Percentiles rank a stretch among this genome's conserved stretches.
phyloP scores from a whole-genome alignment of 2,888 invertebrate species.

The Mesochorus sp. region DNA sequence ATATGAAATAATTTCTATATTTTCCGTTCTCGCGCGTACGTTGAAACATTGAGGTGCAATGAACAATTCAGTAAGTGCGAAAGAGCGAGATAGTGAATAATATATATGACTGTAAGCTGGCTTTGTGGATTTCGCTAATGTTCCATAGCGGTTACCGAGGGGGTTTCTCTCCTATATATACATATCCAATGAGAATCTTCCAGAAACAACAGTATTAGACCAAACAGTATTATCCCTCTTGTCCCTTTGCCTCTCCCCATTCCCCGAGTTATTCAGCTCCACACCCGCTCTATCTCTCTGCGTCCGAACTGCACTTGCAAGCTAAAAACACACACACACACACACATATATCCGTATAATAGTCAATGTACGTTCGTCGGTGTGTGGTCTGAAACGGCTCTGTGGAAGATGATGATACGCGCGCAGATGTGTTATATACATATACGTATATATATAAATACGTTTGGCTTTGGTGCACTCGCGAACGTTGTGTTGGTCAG shows the following conservation, averaged over 20 bases:
- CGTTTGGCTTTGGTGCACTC: not conserved
- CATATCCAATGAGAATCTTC: not conserved
- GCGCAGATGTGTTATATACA: not conserved
- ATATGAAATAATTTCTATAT: too few species aligned
- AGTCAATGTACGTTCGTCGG: not conserved
- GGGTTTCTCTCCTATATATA: conserved; percentile 14
- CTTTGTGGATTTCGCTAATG: conserved; percentile 21
- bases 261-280: conserved; percentile 19
- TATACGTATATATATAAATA: not conserved
- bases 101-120: conserved; percentile 28
- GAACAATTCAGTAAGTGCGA: not conserved
- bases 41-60: not conserved
- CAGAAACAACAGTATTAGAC: conserved; percentile 49
- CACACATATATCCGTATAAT: not conserved
- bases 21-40: not conserved
- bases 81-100: not conserved
- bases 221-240: conserved; percentile 22
- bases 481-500: not conserved
- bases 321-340: conserved; percentile 38
- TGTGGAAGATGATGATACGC: not conserved
- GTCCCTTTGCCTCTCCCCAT: not conserved
- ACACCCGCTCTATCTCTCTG: not conserved
- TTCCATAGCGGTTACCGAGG: conserved; percentile 4
- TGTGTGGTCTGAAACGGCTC: conserved; percentile 1
- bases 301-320: conserved; percentile 32